Percentiles rank a stretch among this genome's conserved stretches.
These are phyloP conservation scores for Eidolon dupreanum DNA, from an alignment of 2,797 vertebrate species.

Conservation along the genomic window DNA sequence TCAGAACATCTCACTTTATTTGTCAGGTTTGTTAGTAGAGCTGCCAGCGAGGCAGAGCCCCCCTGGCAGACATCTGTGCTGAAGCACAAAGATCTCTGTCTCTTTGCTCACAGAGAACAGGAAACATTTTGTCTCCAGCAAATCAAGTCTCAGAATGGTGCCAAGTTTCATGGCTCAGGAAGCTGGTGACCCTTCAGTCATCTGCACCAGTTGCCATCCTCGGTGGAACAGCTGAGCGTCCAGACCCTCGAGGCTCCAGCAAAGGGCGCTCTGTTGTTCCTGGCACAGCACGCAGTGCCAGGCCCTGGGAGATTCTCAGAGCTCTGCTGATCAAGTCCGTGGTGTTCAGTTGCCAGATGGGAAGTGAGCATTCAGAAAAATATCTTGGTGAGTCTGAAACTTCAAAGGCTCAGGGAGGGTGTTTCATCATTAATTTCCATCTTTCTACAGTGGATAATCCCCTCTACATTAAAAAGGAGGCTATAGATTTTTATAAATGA, in stretches of 20 bases:
- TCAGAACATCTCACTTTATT: neutral
- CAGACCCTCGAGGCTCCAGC: neutral
- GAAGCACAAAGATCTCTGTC: neutral
- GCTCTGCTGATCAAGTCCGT: neutral
- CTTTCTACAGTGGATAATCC: neutral
- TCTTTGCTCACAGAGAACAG: neutral
- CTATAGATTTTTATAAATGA: neutral
- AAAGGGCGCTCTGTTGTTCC: neutral
- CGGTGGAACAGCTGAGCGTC: neutral
- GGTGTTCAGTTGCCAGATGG: neutral
- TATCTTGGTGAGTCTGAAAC: neutral
- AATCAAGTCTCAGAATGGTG: neutral
- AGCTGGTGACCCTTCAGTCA: neutral
- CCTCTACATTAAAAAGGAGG: neutral
- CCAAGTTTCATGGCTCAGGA: neutral
- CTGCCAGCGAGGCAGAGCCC: neutral
- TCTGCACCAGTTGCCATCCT: neutral
- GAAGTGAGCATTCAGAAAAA: neutral
- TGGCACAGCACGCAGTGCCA: accelerated
- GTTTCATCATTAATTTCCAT: neutral
- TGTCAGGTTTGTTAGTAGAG: neutral
- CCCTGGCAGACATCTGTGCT: neutral
- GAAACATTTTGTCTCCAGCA: neutral
- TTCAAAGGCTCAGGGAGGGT: neutral
- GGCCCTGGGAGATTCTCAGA: neutral